Conservation (phyloP, 1,140 invertebrate species). For the Macrostomum lignano region DNA sequence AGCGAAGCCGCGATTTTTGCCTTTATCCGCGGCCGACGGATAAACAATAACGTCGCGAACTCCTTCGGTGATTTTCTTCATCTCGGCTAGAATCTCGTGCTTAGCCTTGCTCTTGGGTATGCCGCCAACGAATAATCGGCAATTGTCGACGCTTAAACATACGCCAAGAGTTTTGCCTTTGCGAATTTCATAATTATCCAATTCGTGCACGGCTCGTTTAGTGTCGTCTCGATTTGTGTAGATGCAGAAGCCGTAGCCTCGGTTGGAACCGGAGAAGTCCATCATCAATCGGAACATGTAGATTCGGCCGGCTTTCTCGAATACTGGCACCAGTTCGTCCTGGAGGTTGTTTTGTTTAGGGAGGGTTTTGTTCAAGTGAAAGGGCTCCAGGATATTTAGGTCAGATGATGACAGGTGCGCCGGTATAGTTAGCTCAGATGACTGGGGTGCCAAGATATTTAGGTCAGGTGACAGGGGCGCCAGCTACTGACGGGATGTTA, state of each 20-base stretch:
- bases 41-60: conserved; percentile 46
- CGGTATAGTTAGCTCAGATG: too few species aligned
- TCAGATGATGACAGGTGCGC: too few species aligned
- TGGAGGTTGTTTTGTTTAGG: too few species aligned
- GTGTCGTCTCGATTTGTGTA: conserved; percentile 36
- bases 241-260: conserved; percentile 50
- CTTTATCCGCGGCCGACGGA: conserved; percentile 32
- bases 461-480: too few species aligned
- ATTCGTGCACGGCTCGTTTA: conserved; percentile 30
- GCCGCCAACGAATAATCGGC: conserved; percentile 47
- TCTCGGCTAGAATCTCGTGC: conserved; percentile 39
- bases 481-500: too few species aligned
- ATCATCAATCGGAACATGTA: conserved; percentile 51
- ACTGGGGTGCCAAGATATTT: too few species aligned
- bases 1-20: conserved; percentile 47
- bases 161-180: conserved; percentile 40
- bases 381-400: too few species aligned
- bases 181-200: conserved; percentile 42
- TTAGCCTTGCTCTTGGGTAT: conserved; percentile 41
- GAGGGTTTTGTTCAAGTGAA: too few species aligned
- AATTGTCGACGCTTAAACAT: conserved; percentile 50
- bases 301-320: conserved; percentile 34
- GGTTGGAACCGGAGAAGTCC: conserved; percentile 46
- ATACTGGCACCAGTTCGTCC: conserved; percentile 48
- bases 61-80: conserved; percentile 38